Conservation (phyloP, 2,113 vertebrate genomes). For the Nicator chloris region DNA sequence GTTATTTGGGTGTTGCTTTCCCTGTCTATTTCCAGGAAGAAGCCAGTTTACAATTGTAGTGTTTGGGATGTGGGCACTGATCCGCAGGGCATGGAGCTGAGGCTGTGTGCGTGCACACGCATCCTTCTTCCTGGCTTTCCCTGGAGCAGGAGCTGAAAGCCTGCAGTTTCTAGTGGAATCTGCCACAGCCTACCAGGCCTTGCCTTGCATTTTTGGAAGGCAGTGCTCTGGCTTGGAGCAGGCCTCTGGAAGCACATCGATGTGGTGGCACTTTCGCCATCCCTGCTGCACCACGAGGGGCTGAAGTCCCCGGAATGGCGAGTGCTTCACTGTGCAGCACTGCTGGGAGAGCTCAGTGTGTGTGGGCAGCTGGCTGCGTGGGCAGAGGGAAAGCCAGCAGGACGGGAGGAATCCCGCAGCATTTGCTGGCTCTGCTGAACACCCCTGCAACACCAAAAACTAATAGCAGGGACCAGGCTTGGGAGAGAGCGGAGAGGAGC, state of each 20-base stretch:
- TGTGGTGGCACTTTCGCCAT: not conserved
- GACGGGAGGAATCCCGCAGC: slow-evolving; percentile 54
- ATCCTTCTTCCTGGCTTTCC: not conserved
- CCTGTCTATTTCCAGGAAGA: not conserved
- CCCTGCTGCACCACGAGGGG: not conserved
- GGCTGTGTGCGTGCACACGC: rapidly evolving
- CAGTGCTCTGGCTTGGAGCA: not conserved
- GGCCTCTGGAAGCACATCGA: not conserved
- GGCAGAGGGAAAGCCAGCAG: slow-evolving; percentile 62
- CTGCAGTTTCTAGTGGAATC: not conserved
- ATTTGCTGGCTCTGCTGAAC: not conserved
- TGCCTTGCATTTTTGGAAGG: not conserved
- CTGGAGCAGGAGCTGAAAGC: not conserved
- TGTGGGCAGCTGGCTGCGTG: slow-evolving; percentile 50
- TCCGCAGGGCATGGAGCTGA: not conserved
- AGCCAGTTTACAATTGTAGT: not conserved
- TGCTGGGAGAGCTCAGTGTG: slow-evolving; percentile 21
- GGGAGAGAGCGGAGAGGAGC: not conserved
- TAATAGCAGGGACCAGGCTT: not conserved
- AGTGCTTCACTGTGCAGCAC: not conserved
- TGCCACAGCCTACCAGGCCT: not conserved
- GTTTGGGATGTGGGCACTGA: not conserved
- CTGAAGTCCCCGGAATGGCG: slow-evolving; percentile 35
- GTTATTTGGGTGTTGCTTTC: not conserved
- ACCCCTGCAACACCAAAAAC: not conserved